Evolutionary conservation across 2,797 vertebrate species (phyloP).

Genomic region (Gallinago solitaria): DNA sequence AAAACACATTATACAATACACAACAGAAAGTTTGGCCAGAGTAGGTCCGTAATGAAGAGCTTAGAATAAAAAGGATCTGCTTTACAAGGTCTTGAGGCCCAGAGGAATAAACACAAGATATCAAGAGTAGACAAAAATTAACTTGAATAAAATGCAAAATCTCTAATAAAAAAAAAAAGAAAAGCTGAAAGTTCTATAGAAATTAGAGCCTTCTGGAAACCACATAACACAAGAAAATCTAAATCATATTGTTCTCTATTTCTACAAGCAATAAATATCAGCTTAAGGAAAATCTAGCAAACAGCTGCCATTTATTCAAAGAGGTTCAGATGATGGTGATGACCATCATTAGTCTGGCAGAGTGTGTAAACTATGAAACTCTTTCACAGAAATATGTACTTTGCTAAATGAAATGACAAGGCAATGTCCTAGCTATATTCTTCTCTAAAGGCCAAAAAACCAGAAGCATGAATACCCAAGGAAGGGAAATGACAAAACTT

Average conservation of each 20-base stretch:
- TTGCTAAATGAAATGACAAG: background rate
- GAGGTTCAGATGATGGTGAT: background rate
- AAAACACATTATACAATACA: background rate
- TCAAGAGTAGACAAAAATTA: background rate
- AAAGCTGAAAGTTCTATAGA: background rate
- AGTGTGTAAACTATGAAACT: background rate
- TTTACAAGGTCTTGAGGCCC: background rate
- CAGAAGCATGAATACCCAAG: background rate
- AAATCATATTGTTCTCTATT: background rate
- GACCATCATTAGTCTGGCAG: background rate
- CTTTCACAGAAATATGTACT: background rate
- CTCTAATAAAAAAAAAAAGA: background rate
- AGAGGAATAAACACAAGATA: background rate
- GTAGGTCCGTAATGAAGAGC: background rate
- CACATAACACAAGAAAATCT: background rate
- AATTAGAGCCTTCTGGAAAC: background rate
- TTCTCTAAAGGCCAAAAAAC: background rate
- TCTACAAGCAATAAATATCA: background rate
- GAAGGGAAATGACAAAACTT: background rate
- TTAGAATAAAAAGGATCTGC: background rate
- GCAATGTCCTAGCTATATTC: background rate
- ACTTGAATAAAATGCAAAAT: background rate
- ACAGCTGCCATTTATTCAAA: background rate
- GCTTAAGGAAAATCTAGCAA: background rate
- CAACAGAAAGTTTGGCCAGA: background rate